Evolutionary conservation across 2,113 vertebrate species (phyloP).

Genomic region (Baryphthengus martii): DNA sequence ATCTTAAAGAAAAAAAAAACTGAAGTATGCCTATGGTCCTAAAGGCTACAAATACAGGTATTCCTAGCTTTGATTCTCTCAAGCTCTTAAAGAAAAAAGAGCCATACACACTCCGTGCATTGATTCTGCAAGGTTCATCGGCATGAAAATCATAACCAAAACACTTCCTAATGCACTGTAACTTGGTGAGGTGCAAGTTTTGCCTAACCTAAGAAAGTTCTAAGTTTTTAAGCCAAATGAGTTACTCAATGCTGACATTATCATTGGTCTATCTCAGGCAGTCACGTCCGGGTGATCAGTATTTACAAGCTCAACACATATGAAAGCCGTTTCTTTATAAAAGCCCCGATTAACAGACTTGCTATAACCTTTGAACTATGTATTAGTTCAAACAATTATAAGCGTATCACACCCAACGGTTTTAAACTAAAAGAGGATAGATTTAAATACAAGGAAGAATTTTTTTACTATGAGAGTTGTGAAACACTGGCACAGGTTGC

Average conservation of each 20-base stretch:
- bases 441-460: neutral
- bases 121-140: neutral
- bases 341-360: neutral
- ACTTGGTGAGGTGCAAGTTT: neutral
- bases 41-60: neutral
- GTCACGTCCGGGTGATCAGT: neutral
- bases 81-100: neutral
- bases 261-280: neutral
- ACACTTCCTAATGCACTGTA: neutral
- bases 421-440: neutral
- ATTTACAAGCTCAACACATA: neutral
- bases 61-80: neutral
- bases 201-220: neutral
- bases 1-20: neutral
- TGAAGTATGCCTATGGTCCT: neutral
- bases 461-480: neutral
- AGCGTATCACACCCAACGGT: neutral
- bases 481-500: neutral
- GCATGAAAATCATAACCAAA: neutral
- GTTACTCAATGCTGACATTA: neutral
- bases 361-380: neutral
- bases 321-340: neutral
- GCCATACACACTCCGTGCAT: rapidly evolving
- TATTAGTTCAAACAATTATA: neutral
- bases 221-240: neutral